Base-by-base conservation (phyloP, 2,888 invertebrate species). In the Ornithoptera alexandrae region DNA sequence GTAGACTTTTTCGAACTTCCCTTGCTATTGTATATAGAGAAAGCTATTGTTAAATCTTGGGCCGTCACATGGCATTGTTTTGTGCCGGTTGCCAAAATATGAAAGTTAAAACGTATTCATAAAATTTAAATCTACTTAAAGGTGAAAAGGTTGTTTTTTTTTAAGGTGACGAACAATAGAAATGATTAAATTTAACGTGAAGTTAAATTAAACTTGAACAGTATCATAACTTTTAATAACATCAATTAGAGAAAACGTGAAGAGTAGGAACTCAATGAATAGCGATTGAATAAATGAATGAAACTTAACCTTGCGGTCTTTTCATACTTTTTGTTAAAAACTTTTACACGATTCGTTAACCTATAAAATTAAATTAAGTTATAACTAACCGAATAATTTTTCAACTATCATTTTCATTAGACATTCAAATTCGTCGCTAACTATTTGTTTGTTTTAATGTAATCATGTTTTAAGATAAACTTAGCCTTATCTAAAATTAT, bases 191-290 rank as follows among this genome's bases (percentile, higher is more conserved):
- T 7, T 57, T 57, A 57, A n/a, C n/a, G 7, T 56, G 18, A 46
- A 50, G 8, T 20, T 18, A 20, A 10, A 57, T 57, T 1, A 20
- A 22, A 57, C 57, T 20, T 2, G 57, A 57, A 57, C 3, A 22
- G 10, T 57, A 57, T 57, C 20, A 57, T 7, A 20, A 57, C 20
- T 57, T 20, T 20, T 57, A 57, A 57, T 60, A 60, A 60, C 60
- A 36, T 60, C 60, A 60, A 60, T 60, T 60, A 60, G 60, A 15
- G 60, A 60, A 60, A 60, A 36, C 36, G 36, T 22, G 36, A 36
- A 60, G 36, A 5, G 36, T 2, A 10, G 36, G n/a, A 60, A 36
- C 30, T 17, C 36, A 18, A 18, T 36, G 30, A 60, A 36, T 24
- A 36, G 60, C 60, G 1, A 18, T 60, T 18, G 30, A 60, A 36